Conservation (phyloP, 2,797 vertebrate genomes). For the Anguilla obscura region DNA sequence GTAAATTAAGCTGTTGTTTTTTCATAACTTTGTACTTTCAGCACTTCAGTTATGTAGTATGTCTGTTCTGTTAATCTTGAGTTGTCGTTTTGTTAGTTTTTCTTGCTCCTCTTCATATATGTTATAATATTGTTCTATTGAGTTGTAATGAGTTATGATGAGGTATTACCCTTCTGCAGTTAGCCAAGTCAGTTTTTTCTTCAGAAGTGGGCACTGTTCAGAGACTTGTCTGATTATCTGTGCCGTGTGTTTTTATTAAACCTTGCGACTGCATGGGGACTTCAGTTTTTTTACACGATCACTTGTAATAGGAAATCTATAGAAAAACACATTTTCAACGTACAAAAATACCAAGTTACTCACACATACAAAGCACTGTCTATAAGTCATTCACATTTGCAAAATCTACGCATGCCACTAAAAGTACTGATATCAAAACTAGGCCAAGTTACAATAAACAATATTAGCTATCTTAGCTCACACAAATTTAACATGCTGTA, state of each 20-base stretch:
- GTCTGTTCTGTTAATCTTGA: too few species aligned
- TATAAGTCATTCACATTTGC: too few species aligned
- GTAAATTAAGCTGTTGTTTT: background rate
- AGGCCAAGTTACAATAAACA: too few species aligned
- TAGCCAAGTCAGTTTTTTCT: background rate
- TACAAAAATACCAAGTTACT: too few species aligned
- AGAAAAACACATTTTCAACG: too few species aligned
- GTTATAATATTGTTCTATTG: background rate
- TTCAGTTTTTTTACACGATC: background rate
- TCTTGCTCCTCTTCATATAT: background rate
- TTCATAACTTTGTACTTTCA: background rate
- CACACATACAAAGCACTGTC: too few species aligned
- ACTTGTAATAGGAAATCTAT: background rate
- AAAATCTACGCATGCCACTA: too few species aligned
- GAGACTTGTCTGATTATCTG: background rate
- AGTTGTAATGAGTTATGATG: background rate
- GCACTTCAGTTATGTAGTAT: too few species aligned
- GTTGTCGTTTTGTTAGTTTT: background rate
- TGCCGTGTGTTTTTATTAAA: background rate
- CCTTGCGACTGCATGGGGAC: background rate
- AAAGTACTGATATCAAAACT: too few species aligned
- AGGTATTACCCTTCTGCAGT: background rate
- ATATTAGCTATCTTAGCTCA: too few species aligned
- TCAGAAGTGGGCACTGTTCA: background rate
- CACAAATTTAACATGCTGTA: too few species aligned